Evolutionary conservation across 2,113 vertebrate species (phyloP).

Genomic region (Neopipo cinnamomea): DNA sequence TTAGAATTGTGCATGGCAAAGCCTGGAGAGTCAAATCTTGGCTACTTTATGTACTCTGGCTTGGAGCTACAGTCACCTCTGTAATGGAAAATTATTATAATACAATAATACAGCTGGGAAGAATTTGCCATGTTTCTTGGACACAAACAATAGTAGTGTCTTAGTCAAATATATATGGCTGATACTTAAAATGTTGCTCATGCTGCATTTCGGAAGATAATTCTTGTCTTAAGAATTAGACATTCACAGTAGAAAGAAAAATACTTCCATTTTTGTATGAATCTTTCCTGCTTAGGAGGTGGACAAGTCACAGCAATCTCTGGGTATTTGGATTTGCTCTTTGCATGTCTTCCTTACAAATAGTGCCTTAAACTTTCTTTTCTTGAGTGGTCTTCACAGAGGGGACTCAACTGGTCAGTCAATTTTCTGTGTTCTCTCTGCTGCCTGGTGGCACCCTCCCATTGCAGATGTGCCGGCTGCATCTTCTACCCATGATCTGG

Average conservation of each 20-base stretch:
- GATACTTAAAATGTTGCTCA: conserved; percentile 1
- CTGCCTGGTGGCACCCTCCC: background rate
- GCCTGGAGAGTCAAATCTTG: conserved; percentile 47
- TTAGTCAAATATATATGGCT: background rate
- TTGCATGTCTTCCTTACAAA: background rate
- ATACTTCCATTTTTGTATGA: background rate
- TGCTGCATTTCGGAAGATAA: background rate
- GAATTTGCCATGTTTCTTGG: conserved; percentile 45
- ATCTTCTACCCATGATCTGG: background rate
- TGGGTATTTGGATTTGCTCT: background rate
- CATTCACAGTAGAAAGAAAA: background rate
- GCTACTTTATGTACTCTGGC: conserved; percentile 17
- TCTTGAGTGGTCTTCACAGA: background rate
- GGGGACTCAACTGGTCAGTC: background rate
- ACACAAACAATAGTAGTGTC: conserved; percentile 1
- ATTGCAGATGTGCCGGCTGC: background rate
- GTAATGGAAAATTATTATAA: conserved; percentile 62
- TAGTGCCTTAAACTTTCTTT: background rate
- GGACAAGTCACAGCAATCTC: background rate
- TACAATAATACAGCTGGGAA: conserved; percentile 58
- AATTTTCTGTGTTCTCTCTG: background rate
- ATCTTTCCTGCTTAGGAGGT: background rate
- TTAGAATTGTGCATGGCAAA: conserved; percentile 29
- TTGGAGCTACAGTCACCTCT: conserved; percentile 55
- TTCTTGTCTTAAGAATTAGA: background rate